These are phyloP conservation scores for Potamilus streckersoni DNA, from an alignment of 1,140 invertebrate genomes.

Conservation along the genomic window DNA sequence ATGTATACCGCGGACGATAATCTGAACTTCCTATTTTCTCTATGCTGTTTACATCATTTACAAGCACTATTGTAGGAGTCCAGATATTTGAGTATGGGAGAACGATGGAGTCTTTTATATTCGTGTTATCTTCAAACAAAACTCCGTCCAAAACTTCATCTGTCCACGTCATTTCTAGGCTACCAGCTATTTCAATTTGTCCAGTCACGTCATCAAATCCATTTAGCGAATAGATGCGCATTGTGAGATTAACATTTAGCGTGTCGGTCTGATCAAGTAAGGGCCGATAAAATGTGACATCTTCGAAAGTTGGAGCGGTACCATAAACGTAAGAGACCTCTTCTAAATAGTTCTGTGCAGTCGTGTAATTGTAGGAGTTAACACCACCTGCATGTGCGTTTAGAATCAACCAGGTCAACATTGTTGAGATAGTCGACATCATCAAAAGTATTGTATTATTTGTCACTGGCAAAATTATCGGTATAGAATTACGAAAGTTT, in stretches of 20 bases:
- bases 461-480: no score
- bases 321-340: no score
- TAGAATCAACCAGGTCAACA: no score
- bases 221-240: constrained; percentile 14
- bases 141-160: constrained; percentile 6
- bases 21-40: constrained; percentile 1
- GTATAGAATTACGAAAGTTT: no score
- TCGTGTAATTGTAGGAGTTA: no score
- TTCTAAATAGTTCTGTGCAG: no score
- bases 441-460: no score
- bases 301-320: no score
- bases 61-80: constrained; percentile 10
- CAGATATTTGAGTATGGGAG: constrained; percentile 7
- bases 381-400: no score
- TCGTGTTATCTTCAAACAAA: not conserved
- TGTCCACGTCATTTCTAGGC: constrained; percentile 11
- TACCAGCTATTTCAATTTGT: constrained; percentile 14
- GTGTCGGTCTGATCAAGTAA: constrained; percentile 1
- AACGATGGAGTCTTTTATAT: constrained; percentile 6
- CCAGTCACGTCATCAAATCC: constrained; percentile 17
- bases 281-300: no score
- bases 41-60: constrained; percentile 7
- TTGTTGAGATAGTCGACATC: no score
- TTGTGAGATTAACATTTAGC: not conserved
- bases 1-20: constrained; percentile 16